These are phyloP conservation scores for Phaenicophaeus curvirostris DNA, from an alignment of 2,797 vertebrate genomes.

Conservation along the genomic window DNA sequence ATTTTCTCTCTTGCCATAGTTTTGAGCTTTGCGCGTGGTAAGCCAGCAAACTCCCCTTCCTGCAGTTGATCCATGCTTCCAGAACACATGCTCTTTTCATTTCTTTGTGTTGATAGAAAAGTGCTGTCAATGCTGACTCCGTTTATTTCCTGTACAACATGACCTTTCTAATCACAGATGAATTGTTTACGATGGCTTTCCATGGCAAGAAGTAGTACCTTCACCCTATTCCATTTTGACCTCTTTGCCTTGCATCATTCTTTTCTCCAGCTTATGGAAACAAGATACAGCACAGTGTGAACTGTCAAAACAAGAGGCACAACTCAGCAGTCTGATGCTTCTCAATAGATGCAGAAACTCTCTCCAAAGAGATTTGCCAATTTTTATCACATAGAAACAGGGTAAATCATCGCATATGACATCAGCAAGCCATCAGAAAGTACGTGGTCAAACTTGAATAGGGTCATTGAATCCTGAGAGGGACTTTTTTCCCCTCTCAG, in stretches of 20 bases:
- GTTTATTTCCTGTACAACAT: background rate
- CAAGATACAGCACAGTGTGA: background rate
- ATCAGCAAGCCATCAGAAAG: background rate
- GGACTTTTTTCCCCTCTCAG: background rate
- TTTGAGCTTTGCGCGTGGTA: background rate
- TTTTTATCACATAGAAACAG: background rate
- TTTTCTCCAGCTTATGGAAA: background rate
- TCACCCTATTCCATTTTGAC: background rate
- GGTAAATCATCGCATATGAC: background rate
- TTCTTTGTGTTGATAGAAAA: background rate
- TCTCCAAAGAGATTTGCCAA: background rate
- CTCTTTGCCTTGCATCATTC: background rate
- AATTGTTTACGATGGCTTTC: background rate
- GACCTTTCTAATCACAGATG: background rate
- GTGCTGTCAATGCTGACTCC: background rate
- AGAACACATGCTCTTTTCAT: background rate
- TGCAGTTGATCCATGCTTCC: background rate
- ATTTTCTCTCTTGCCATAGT: background rate
- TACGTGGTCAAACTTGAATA: background rate
- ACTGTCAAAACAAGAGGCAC: background rate
- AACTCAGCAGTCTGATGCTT: background rate
- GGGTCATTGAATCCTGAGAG: background rate
- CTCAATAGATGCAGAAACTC: slow-evolving; percentile 15
- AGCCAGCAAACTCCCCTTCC: background rate
- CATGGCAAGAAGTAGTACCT: background rate